Base-by-base conservation (phyloP, 2,797 vertebrate species). In the Chiroxiphia lanceolata region DNA sequence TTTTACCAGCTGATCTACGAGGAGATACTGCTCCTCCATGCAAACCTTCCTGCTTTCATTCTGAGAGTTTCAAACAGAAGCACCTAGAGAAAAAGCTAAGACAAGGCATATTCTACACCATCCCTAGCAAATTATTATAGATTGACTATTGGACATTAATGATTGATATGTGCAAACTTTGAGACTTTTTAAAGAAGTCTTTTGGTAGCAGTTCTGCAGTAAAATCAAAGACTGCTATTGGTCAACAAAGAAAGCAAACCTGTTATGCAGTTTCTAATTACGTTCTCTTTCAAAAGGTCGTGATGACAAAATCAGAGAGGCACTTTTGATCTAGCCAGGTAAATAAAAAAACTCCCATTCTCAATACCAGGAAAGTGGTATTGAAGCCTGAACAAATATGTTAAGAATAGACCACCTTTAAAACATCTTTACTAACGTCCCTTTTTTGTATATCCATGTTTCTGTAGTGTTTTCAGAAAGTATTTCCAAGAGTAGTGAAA, bases 211-310 rank as follows among this genome's bases (percentile, higher is more conserved):
- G 42, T 90, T 94, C 91, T 23, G 40, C 18, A 74, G 59, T 76
- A 64, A 89, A 90, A 92, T 40, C 29, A 60, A 96, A 95, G 69
- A 72, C 53, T 77, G 19, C 84, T 96, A 83, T 57, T 64, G 96
- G 61, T 87, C 67, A 96, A 72, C 95, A 94, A 96, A 96, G 45
- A 68, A 96, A 95, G 76, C 15, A 95, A 93, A 70, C 11, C 65
- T 45, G 69, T 59, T 57, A 53, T 25, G 31, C 33, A 67, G 14
- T 44, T 90, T 91, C 85, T 89, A 85, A 87, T 93, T 50, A n/a
- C 16, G 78, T 8, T 57, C 68, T 95, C 57, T 85, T 80, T 78
- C 77, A 83, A 82, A 25, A 84, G 44, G 47, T 53, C 3, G 7
- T 85, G 51, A 94, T 94, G 78, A 89, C 38, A 91, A 90, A 96